Evolutionary conservation across 2,113 vertebrate genomes (phyloP).

Genomic region (Apeltes quadracus): DNA sequence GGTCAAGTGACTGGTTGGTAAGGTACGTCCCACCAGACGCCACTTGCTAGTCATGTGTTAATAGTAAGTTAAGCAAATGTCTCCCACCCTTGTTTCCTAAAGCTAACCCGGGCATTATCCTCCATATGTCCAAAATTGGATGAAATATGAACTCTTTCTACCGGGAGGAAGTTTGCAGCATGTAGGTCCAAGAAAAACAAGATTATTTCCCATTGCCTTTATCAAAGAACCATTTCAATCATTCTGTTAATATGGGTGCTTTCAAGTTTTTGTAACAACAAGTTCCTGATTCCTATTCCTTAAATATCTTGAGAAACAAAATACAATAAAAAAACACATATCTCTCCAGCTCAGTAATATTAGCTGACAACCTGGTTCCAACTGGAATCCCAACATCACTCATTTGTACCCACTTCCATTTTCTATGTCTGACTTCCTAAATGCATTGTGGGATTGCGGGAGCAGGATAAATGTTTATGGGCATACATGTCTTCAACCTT

Average conservation of each 20-base stretch:
- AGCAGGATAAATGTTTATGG: constrained; percentile 34
- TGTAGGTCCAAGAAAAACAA: no score
- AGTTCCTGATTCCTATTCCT: not conserved
- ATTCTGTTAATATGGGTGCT: not conserved
- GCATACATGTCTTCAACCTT: constrained; percentile 11
- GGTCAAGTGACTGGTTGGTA: not conserved
- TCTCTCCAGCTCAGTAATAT: constrained; percentile 14
- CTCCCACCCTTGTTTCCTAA: not conserved
- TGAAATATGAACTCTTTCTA: no score
- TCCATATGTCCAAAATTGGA: no score
- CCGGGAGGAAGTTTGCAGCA: no score
- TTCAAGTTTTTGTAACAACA: not conserved
- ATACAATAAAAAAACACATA: not conserved
- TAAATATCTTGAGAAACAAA: not conserved
- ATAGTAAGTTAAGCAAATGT: not conserved
- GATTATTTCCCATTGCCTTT: no score
- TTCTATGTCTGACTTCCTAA: constrained; percentile 22
- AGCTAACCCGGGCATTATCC: not conserved
- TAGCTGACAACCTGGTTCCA: not conserved
- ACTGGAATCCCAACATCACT: constrained; percentile 18
- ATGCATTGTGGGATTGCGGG: constrained; percentile 52
- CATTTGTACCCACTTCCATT: constrained; percentile 26
- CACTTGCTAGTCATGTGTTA: not conserved
- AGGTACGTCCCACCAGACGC: not conserved
- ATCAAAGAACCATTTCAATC: no score